phyloP scores from a whole-genome alignment of 2,113 vertebrate genomes.

The Lanius ludovicianus region DNA sequence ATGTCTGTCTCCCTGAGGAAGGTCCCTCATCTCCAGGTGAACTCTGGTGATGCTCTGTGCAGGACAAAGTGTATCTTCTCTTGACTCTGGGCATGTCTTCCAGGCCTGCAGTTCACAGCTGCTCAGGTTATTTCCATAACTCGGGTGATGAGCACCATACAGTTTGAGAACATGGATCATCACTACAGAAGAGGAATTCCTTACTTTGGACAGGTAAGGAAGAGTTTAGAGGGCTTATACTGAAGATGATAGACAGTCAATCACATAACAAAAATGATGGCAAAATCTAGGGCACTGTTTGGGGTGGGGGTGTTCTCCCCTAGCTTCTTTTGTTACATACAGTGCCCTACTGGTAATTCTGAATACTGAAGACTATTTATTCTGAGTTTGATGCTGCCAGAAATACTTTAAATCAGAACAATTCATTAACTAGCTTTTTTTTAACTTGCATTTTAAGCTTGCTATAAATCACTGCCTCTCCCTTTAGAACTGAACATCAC shows the following conservation, averaged over 20 bases:
- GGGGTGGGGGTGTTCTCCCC: not conserved
- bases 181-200: slow-evolving; percentile 66
- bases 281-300: not conserved
- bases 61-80: not conserved
- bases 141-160: slow-evolving; percentile 13
- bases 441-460: not conserved
- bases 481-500: not conserved
- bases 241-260: not conserved
- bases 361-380: not conserved
- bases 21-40: not conserved
- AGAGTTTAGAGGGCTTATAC: not conserved
- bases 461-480: not conserved
- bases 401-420: not conserved
- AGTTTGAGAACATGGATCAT: slow-evolving; percentile 51
- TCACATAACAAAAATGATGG: not conserved
- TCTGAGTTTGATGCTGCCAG: not conserved
- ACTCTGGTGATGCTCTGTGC: not conserved
- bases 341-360: not conserved
- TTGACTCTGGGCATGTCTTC: not conserved
- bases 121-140: slow-evolving; percentile 6
- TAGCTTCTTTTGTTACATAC: not conserved
- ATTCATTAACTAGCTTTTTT: not conserved
- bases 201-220: slow-evolving; percentile 62
- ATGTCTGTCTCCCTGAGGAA: not conserved
- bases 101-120: slow-evolving; percentile 42